Evolutionary conservation across 2,888 invertebrate species (phyloP).

Genomic region (Stenchaetothrips biformis): DNA sequence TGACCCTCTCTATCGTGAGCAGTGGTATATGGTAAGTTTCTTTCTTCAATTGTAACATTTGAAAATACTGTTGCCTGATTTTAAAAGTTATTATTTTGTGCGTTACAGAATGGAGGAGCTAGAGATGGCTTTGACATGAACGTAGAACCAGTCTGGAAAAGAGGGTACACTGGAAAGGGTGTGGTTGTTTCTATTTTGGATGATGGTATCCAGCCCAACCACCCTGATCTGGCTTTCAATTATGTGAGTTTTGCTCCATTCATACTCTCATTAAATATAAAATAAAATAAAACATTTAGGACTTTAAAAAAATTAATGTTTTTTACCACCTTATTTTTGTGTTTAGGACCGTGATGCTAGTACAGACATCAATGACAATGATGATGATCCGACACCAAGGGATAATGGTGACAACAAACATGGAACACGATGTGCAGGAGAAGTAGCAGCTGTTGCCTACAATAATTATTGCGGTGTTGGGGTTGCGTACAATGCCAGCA

Average conservation of each 20-base stretch:
- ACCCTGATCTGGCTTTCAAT: constrained; percentile 88
- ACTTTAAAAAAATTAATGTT: constrained; percentile 25
- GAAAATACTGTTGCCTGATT: not conserved
- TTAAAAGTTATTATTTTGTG: constrained; percentile 37
- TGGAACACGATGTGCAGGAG: constrained; percentile 97
- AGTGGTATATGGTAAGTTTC: constrained; percentile 94
- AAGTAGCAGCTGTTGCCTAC: constrained; percentile 95
- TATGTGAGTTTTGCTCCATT: constrained; percentile 65
- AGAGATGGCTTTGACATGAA: constrained; percentile 97
- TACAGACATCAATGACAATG: constrained; percentile 94
- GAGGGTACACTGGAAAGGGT: constrained; percentile 93
- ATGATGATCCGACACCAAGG: constrained; percentile 96
- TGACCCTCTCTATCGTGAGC: constrained; percentile 88
- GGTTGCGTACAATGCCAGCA: constrained; percentile 93
- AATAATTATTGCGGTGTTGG: constrained; percentile 97
- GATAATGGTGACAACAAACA: constrained; percentile 99
- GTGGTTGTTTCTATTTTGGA: constrained; percentile 96
- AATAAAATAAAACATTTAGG: constrained; percentile 31
- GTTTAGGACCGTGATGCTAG: constrained; percentile 87
- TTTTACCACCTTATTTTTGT: too few relatives aligned
- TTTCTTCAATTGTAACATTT: not conserved
- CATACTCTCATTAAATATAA: not conserved
- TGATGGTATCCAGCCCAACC: constrained; percentile 95
- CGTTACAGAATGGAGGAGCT: constrained; percentile 81
- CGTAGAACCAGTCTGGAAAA: constrained; percentile 89